Conservation (phyloP, 2,113 vertebrate species). For the Raja brachyura region DNA sequence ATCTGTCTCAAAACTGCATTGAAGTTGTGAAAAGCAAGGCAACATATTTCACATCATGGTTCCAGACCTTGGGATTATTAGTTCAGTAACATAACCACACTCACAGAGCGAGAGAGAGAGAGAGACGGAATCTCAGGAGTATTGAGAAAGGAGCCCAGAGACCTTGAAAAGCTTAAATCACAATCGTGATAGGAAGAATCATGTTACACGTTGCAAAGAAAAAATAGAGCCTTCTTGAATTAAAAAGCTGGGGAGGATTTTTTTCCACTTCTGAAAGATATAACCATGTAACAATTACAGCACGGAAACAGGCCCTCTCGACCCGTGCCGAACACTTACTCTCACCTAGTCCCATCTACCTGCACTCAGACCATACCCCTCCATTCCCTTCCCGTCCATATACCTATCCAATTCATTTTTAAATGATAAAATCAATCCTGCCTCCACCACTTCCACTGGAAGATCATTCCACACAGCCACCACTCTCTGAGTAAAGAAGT, state of each 20-base stretch:
- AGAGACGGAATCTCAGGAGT: background rate
- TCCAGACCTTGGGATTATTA: background rate
- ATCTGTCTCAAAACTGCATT: background rate
- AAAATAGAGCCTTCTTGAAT: background rate
- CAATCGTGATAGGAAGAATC: background rate
- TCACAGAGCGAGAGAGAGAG: background rate
- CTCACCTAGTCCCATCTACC: no score
- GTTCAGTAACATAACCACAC: slow-evolving; percentile 7
- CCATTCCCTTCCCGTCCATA: no score
- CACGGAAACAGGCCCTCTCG: no score
- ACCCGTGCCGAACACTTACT: no score
- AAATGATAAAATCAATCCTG: no score
- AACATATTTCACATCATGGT: background rate
- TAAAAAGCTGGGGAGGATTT: background rate
- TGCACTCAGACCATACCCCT: no score
- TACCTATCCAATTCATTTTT: no score
- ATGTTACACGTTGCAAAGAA: background rate
- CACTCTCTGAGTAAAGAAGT: no score
- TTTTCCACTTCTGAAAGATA: background rate
- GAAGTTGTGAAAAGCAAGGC: background rate
- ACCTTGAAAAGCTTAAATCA: background rate
- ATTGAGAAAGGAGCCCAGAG: background rate
- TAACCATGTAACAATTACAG: no score
- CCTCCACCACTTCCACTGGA: no score
- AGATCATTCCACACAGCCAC: no score